Evolutionary conservation across 2,888 invertebrate genomes (phyloP), one percentile per base, ranked within the genome.

Genomic region (Flabesymbios commensalis): DNA sequence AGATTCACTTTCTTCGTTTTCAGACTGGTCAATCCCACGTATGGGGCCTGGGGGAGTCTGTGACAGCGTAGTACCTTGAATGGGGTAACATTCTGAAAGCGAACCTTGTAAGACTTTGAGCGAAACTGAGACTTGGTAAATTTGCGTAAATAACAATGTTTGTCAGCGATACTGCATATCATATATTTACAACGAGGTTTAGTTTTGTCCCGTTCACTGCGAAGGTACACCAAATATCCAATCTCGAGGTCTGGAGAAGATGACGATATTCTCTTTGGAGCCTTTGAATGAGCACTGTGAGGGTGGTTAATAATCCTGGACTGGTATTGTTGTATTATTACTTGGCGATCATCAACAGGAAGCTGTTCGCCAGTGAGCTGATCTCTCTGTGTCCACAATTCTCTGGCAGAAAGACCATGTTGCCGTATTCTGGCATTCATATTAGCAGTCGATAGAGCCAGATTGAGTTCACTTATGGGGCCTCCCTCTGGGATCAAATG

Each of bases 371-470:
- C 31, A 29, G 49, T 49, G 29, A 49, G 5, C 31, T 49, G 49
- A 32, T 26, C 31, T 29, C 49, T 28, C 22, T 49, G 49, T 29
- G 49, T 49, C 49, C 49, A 49, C 5, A 49, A 10, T 32, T 49
- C 49, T 49, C 10, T 49, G 10, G 49, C 28, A 7, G 49, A 49
- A 14, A 49, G 31, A 31, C 49, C 49, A 7, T 32, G 5, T 5
- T 31, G 7, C 14, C 49, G 49, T 14, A 49, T 49, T 14, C 29
- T 28, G 22, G 31, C 7, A 32, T 49, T 49, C 14, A 49, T 14
- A 22, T 29, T 26, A 22, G 49, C 7, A 7, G 31, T 49, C 14
- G 49, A 28, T 14, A 49, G 26, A 31, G 49, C 28, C 7, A 49
- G 31, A 7, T 7, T 7, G 14, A 49, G 29, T 7, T 7, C 7